These are phyloP conservation scores for Bombylius major DNA, from an alignment of 2,888 invertebrate genomes.

Conservation along the genomic window DNA sequence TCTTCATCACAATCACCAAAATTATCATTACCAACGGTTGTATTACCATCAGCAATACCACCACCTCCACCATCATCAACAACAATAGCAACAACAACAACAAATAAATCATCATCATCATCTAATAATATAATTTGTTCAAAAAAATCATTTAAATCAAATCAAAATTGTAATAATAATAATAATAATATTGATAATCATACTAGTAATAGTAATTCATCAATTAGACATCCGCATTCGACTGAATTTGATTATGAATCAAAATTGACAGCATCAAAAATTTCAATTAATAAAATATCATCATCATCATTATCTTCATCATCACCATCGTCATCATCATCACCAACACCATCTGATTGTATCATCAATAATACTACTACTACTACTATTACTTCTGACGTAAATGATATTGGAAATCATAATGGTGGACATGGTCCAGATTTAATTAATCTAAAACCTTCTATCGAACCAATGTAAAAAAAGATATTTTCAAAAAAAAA, in stretches of 20 bases:
- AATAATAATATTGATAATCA: too few relatives aligned
- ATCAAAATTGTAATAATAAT: too few relatives aligned
- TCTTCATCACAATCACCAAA: neutral
- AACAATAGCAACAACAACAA: neutral
- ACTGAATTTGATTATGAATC: slow-evolving; percentile 32
- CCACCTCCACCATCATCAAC: neutral
- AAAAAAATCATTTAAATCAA: too few relatives aligned
- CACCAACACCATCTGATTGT: too few relatives aligned
- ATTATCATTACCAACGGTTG: neutral
- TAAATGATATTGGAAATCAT: neutral
- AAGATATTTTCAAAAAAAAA: too few relatives aligned
- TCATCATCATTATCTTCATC: neutral
- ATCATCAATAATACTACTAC: too few relatives aligned
- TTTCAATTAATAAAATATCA: slow-evolving; percentile 23
- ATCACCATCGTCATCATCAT: too few relatives aligned
- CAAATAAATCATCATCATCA: neutral
- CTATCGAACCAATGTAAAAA: too few relatives aligned
- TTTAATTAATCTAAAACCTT: too few relatives aligned
- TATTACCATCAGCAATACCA: neutral
- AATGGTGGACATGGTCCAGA: neutral
- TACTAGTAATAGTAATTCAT: neutral
- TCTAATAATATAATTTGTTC: too few relatives aligned
- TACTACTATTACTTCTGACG: too few relatives aligned
- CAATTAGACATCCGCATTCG: slow-evolving; percentile 5
- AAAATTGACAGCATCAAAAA: slow-evolving; percentile 32